phyloP scores from a whole-genome alignment of 2,888 invertebrate genomes.

The Tupiocoris notatus region DNA sequence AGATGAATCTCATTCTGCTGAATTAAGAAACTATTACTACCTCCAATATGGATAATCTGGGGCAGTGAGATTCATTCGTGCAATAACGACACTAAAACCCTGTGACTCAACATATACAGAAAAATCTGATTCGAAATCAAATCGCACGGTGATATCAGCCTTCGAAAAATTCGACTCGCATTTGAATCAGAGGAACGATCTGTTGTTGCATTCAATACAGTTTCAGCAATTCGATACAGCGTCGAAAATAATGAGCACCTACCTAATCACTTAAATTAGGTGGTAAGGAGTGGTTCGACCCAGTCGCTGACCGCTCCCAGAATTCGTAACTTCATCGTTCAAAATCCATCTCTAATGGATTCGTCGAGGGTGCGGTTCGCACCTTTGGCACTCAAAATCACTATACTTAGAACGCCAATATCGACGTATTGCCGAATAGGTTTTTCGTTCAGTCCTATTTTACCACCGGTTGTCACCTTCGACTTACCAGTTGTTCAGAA shows the following conservation, averaged over 20 bases:
- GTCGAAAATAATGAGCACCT: not conserved
- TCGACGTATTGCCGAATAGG: not conserved
- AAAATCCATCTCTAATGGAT: not conserved
- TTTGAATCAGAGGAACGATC: not conserved
- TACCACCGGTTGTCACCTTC: constrained; percentile 49
- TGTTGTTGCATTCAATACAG: not conserved
- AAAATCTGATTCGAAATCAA: too few species aligned
- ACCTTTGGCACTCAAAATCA: not conserved
- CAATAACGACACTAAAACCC: too few species aligned
- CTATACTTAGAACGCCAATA: not conserved
- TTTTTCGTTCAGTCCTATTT: not conserved
- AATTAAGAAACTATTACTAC: too few species aligned
- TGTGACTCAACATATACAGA: too few species aligned
- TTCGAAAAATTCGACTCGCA: too few species aligned
- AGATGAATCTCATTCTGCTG: too few species aligned
- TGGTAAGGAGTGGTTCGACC: not conserved
- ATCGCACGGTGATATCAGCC: too few species aligned
- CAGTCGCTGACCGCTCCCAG: not conserved
- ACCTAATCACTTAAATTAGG: not conserved
- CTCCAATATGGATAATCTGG: too few species aligned
- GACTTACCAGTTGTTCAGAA: constrained; percentile 84
- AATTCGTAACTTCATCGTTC: not conserved
- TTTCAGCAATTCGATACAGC: not conserved
- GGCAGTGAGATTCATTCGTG: too few species aligned
- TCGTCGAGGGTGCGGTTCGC: not conserved